These are phyloP conservation scores for Uromys caudimaculatus DNA, from an alignment of 2,797 vertebrate genomes.

Conservation along the genomic window DNA sequence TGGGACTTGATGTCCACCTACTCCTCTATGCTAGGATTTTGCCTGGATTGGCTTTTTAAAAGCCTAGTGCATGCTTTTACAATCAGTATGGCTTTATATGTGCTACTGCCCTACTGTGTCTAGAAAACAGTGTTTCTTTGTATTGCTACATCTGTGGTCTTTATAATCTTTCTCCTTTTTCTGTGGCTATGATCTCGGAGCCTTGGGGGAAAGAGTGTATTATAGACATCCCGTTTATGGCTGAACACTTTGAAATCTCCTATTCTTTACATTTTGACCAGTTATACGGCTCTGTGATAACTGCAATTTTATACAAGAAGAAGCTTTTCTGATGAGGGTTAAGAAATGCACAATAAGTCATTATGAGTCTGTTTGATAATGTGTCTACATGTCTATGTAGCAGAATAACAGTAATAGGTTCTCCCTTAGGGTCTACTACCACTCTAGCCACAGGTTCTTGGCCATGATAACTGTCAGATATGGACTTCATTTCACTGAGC, in stretches of 20 bases:
- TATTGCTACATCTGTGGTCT: too few species aligned
- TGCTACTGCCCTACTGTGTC: neutral
- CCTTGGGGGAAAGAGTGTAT: neutral
- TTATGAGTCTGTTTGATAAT: neutral
- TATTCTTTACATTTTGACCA: neutral
- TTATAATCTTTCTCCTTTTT: neutral
- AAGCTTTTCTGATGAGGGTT: neutral
- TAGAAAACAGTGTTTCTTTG: neutral
- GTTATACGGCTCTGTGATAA: neutral
- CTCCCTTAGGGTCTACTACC: neutral
- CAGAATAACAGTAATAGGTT: neutral
- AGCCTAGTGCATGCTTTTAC: neutral
- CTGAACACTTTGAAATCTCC: neutral
- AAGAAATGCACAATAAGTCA: neutral
- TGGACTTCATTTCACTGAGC: neutral
- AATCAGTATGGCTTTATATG: neutral
- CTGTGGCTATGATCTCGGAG: neutral
- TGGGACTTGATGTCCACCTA: neutral
- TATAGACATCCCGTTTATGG: neutral
- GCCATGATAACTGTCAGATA: too few species aligned
- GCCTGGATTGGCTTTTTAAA: neutral
- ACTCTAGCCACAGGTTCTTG: neutral
- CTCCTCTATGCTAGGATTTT: neutral
- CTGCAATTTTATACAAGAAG: neutral
- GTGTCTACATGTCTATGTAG: neutral